phyloP scores from a whole-genome alignment of 2,888 invertebrate genomes.

The Stomorhina lunata region DNA sequence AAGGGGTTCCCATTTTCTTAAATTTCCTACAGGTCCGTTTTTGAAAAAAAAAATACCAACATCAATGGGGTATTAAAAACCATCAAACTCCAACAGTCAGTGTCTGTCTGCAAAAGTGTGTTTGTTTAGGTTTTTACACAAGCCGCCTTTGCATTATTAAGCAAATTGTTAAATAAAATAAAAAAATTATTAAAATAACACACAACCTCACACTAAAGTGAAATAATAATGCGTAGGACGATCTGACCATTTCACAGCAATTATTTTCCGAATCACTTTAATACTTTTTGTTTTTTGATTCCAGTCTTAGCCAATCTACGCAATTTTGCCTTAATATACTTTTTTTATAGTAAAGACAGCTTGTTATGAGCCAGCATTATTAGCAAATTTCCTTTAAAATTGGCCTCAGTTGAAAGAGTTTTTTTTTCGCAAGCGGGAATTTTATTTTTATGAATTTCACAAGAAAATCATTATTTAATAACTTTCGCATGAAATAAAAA shows the following conservation, averaged over 20 bases:
- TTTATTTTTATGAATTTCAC: conserved; percentile 8
- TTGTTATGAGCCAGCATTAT: conserved; percentile 19
- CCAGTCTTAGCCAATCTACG: conserved; percentile 50
- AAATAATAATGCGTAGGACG: conserved; percentile 53
- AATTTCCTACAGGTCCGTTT: conserved; percentile 13
- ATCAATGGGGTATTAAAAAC: conserved; percentile 42
- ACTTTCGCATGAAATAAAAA: background rate
- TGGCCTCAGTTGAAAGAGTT: conserved; percentile 52
- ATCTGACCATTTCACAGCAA: conserved; percentile 50
- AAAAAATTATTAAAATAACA: conserved; percentile 1
- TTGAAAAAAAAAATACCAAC: background rate
- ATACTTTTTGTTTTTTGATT: conserved; percentile 24
- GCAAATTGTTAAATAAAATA: conserved; percentile 55
- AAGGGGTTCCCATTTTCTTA: too few species aligned
- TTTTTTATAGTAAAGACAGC: conserved; percentile 9
- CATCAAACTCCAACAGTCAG: background rate
- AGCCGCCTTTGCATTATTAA: conserved; percentile 67
- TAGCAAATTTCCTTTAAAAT: conserved; percentile 26
- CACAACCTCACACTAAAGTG: background rate
- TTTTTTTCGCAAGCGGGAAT: background rate
- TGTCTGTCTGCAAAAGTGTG: conserved; percentile 9
- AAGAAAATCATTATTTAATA: conserved; percentile 43
- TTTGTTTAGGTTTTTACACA: conserved; percentile 26
- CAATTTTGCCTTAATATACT: conserved; percentile 38
- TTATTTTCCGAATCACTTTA: too few species aligned